Conservation (phyloP, 2,113 vertebrate genomes). For the Gobius niger region DNA sequence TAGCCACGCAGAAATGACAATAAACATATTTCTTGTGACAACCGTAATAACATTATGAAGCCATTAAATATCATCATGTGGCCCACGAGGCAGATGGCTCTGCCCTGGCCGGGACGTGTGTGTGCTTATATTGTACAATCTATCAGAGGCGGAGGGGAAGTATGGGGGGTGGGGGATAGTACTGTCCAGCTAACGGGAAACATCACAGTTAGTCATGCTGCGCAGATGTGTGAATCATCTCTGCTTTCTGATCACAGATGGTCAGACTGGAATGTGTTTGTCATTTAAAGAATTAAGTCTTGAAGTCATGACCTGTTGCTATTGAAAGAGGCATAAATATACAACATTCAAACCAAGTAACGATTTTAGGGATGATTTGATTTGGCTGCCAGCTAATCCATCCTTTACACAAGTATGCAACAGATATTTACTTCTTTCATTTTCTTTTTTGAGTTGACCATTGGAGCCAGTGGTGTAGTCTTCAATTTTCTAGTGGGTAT, state of each 20-base stretch:
- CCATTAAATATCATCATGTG: constrained; percentile 63
- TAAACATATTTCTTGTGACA: constrained; percentile 70
- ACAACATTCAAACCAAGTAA: neutral
- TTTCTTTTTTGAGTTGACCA: too few relatives aligned
- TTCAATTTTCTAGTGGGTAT: too few relatives aligned
- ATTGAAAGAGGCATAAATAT: neutral
- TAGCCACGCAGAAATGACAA: constrained; percentile 58
- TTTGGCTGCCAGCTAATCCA: neutral
- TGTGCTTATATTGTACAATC: constrained; percentile 65
- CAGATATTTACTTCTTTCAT: too few relatives aligned
- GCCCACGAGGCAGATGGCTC: constrained; percentile 52
- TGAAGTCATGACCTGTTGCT: constrained; percentile 25
- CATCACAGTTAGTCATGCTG: constrained; percentile 51
- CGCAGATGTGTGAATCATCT: constrained; percentile 44
- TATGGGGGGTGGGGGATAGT: constrained; percentile 37
- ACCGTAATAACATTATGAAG: constrained; percentile 65
- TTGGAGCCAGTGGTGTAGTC: too few relatives aligned
- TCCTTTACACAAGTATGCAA: too few relatives aligned
- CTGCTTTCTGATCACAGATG: constrained; percentile 50
- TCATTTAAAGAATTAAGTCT: neutral
- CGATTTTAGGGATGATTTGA: neutral
- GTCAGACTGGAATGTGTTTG: constrained; percentile 48
- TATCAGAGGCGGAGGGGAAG: constrained; percentile 42
- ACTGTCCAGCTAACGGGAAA: constrained; percentile 57
- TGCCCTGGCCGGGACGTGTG: constrained; percentile 36